These are phyloP conservation scores for Artibeus jamaicensis DNA, from an alignment of 2,797 vertebrate species.

Conservation along the genomic window DNA sequence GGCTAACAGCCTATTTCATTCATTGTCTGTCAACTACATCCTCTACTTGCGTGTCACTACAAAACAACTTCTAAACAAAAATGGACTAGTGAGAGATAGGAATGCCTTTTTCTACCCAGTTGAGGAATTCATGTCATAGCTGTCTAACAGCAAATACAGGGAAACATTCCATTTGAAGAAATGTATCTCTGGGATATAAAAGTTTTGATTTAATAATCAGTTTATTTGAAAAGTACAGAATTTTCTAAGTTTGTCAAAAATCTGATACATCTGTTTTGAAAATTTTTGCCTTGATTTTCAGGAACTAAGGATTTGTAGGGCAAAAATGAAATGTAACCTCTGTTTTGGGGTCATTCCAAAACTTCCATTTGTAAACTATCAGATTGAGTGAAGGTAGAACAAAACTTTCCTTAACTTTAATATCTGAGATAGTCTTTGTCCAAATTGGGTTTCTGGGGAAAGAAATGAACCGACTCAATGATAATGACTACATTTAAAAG, in stretches of 20 bases:
- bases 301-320: neutral
- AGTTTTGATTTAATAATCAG: neutral
- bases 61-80: conserved; percentile 80
- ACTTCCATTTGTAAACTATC: conserved; percentile 49
- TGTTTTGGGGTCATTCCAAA: conserved; percentile 42
- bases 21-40: conserved; percentile 81
- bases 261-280: neutral
- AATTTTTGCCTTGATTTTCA: neutral
- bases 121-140: conserved; percentile 73
- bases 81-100: conserved; percentile 82
- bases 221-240: neutral
- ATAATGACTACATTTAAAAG: neutral
- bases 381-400: neutral
- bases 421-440: conserved; percentile 15
- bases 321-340: neutral
- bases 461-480: neutral
- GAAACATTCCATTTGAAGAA: conserved; percentile 58
- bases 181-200: neutral
- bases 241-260: neutral
- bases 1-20: conserved; percentile 78
- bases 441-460: conserved; percentile 33
- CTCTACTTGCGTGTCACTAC: conserved; percentile 84
- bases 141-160: conserved; percentile 48
- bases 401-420: neutral
- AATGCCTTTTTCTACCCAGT: conserved; percentile 66